A percentile compares a stretch with the other conserved stretches of the same genome.
Evolutionary conservation across 2,113 vertebrate species (phyloP).

Genomic region (Pica pica): DNA sequence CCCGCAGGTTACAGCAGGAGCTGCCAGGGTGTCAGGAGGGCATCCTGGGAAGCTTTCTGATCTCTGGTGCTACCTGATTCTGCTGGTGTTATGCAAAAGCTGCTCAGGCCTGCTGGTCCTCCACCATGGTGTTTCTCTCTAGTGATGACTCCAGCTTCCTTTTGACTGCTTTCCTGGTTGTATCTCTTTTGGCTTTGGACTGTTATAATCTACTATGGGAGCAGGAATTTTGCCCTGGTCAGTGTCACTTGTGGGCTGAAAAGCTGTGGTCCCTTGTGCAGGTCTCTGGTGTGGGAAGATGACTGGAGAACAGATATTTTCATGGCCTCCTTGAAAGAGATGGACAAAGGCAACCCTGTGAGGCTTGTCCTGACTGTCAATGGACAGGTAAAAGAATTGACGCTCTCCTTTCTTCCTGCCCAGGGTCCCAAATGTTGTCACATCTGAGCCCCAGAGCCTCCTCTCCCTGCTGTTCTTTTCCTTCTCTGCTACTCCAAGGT

Average conservation of each 20-base stretch:
- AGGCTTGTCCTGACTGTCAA: slow-evolving; percentile 79
- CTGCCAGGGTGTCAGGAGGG: not conserved
- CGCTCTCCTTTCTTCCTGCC: not conserved
- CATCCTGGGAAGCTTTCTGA: not conserved
- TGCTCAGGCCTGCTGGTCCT: not conserved
- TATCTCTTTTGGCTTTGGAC: not conserved
- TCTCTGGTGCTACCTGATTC: not conserved
- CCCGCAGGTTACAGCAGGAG: slow-evolving; percentile 57
- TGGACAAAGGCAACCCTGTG: slow-evolving; percentile 71
- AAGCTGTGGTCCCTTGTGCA: not conserved
- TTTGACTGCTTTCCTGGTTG: not conserved
- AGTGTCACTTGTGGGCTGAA: not conserved
- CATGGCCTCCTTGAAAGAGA: slow-evolving; percentile 65
- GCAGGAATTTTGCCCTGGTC: not conserved
- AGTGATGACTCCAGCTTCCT: not conserved
- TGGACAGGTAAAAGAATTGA: slow-evolving; percentile 67
- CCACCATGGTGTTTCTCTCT: not conserved
- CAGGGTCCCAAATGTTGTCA: not conserved
- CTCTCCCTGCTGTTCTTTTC: not conserved
- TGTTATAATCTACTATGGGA: not conserved
- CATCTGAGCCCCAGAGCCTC: not conserved
- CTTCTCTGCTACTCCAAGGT: not conserved
- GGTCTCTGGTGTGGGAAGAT: slow-evolving; percentile 85
- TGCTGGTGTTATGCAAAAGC: not conserved
- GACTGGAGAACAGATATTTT: slow-evolving; percentile 77